These are phyloP conservation scores for Pimephales promelas DNA, from an alignment of 2,113 vertebrate species.

Conservation along the genomic window DNA sequence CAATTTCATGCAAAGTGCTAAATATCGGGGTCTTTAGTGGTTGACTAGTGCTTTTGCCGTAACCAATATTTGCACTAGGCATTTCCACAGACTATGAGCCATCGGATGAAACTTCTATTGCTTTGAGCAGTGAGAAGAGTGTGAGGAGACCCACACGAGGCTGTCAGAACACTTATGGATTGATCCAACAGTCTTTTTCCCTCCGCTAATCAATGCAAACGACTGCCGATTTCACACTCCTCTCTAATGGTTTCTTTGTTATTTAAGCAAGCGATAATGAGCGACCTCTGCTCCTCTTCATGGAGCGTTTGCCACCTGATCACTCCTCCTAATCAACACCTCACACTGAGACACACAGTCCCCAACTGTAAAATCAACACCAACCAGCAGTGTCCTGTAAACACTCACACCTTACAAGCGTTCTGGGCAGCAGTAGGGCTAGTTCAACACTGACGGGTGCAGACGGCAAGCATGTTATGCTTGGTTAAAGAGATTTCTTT, in stretches of 20 bases:
- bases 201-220: conserved; percentile 74
- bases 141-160: conserved; percentile 4
- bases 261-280: conserved; percentile 76
- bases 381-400: conserved; percentile 49
- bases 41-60: too few species aligned
- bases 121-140: not conserved
- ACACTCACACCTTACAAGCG: conserved; percentile 46
- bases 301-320: conserved; percentile 67
- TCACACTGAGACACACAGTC: conserved; percentile 59
- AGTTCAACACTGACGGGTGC: conserved; percentile 11
- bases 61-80: not conserved
- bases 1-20: too few species aligned
- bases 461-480: not conserved
- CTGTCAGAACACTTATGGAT: not conserved
- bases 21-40: too few species aligned
- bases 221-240: conserved; percentile 66
- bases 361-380: conserved; percentile 54
- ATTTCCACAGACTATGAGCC: not conserved
- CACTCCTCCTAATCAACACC: conserved; percentile 56
- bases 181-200: conserved; percentile 41
- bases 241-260: conserved; percentile 76
- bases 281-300: conserved; percentile 66
- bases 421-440: conserved; percentile 8
- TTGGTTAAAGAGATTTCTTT: not conserved
- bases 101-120: not conserved